phyloP scores from a whole-genome alignment of 2,113 vertebrate genomes.

The Sinocyclocheilus maitianheensis region DNA sequence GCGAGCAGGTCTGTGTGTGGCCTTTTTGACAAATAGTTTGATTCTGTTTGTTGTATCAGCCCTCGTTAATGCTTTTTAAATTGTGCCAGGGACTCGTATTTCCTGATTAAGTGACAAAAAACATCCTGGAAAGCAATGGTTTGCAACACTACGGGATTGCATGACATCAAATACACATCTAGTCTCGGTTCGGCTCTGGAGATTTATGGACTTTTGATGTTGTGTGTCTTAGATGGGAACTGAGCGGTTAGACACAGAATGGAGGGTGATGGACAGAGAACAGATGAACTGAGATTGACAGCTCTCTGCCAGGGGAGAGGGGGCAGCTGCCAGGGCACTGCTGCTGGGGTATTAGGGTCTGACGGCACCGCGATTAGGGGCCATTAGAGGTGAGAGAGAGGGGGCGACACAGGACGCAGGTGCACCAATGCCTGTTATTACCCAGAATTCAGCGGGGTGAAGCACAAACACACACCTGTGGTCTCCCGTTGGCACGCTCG shows the following conservation, averaged over 20 bases:
- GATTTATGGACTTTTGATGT: slow-evolving; percentile 7
- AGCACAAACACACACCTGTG: slow-evolving; percentile 75
- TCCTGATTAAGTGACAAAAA: slow-evolving; percentile 40
- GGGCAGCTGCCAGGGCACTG: slow-evolving; percentile 77
- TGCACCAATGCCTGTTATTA: slow-evolving; percentile 78
- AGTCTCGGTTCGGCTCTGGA: neutral
- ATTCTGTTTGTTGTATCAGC: slow-evolving; percentile 33
- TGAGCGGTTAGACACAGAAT: neutral
- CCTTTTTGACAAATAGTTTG: slow-evolving; percentile 26
- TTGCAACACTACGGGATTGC: slow-evolving; percentile 5
- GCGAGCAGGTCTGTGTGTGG: slow-evolving; percentile 42
- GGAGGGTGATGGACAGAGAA: slow-evolving; percentile 32
- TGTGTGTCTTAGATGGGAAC: slow-evolving; percentile 2
- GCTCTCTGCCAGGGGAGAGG: slow-evolving; percentile 68
- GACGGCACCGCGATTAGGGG: slow-evolving; percentile 78
- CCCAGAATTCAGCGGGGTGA: slow-evolving; percentile 71
- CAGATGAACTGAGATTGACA: slow-evolving; percentile 72
- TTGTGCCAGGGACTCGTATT: slow-evolving; percentile 7
- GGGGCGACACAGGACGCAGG: slow-evolving; percentile 68
- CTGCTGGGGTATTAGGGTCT: slow-evolving; percentile 77
- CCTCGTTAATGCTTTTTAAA: slow-evolving; percentile 6
- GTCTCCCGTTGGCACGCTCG: slow-evolving; percentile 67
- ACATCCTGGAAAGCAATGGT: slow-evolving; percentile 29
- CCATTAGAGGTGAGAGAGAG: slow-evolving; percentile 78
- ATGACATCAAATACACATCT: slow-evolving; percentile 34